Base-by-base conservation (phyloP, 2,113 vertebrate species). In the Forbesichthys papilliferus region DNA sequence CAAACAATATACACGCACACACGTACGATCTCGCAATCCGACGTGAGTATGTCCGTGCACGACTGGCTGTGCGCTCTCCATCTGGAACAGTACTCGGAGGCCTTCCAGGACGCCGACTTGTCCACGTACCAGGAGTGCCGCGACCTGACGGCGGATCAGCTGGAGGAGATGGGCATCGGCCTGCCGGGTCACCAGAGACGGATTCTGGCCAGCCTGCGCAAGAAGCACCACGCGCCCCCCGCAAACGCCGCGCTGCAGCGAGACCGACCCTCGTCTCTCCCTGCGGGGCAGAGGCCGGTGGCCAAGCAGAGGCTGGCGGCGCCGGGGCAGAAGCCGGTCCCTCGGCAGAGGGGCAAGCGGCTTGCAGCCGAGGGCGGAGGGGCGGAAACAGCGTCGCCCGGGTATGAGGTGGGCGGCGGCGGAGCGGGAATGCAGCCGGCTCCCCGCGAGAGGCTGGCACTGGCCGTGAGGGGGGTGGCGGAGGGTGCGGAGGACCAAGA, bases 161-260 rank as follows among this genome's bases (percentile, higher is more conserved):
- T 98, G 34, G 81, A 93, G 64, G 81, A 0, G 34, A 92, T 97
- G 20, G 96, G 96, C 0, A 86, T 98, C 69, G 62, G 81, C 0
- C 90, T 96, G 61, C 94, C 96, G 0, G 97, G 97, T 1, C 96
- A 98, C 72, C 94, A 91, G 69, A 94, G 92, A 61, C 96, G 97
- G 51, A 94, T 98, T 67, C 84, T 98, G 20, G 89, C 94, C 0
- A 96, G 94, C 2, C 72, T 98, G 42, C 92, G 83, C 20, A 96
- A 95, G 58, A 86, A 92, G 5, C 89, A 53, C 0, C 69, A 79
- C 49, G 11, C 27, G 18, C 73, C 64, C 2, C 27, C 49, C 51
- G 64, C 36, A 3, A 5, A 0, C 46, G n/a, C 27, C 6, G 18
- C 14, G 13, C 46, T 69, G 11, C 64, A 8, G 27, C 68, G 36